A percentile compares a stretch with the other conserved stretches of the same genome.
phyloP scores from a whole-genome alignment of 1,140 invertebrate genomes.

The Leptoteleia sp. region DNA sequence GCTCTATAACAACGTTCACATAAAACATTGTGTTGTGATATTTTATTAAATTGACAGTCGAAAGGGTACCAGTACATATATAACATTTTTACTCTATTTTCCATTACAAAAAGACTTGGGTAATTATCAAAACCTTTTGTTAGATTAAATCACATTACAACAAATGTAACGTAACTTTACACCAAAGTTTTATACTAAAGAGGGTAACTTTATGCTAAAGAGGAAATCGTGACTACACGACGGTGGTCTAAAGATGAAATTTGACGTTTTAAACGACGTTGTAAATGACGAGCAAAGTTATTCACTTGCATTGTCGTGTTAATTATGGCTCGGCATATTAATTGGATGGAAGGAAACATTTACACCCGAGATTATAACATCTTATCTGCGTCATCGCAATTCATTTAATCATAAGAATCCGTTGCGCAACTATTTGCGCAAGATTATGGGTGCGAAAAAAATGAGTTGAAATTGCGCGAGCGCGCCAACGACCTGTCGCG shows the following conservation, averaged over 20 bases:
- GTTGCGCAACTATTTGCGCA: conserved; percentile 5
- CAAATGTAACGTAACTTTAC: no score
- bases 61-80: no score
- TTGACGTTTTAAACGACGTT: no score
- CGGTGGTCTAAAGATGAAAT: neutral
- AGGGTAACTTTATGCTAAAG: neutral
- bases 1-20: no score
- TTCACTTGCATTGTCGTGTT: neutral
- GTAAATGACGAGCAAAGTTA: no score
- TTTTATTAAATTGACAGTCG: no score
- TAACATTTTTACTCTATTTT: no score
- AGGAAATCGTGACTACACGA: neutral
- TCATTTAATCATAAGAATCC: neutral
- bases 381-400: neutral
- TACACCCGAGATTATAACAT: neutral
- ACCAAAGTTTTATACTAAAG: no score
- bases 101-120: no score
- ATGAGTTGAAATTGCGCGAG: neutral
- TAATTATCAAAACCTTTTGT: no score
- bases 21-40: no score
- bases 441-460: neutral
- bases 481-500: neutral
- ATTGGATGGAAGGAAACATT: conserved; percentile 10
- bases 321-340: neutral
- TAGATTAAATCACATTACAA: no score